Percentiles rank a stretch among this genome's conserved stretches.
These are phyloP conservation scores for Dioctria linearis DNA, from an alignment of 2,888 invertebrate genomes.

Conservation along the genomic window DNA sequence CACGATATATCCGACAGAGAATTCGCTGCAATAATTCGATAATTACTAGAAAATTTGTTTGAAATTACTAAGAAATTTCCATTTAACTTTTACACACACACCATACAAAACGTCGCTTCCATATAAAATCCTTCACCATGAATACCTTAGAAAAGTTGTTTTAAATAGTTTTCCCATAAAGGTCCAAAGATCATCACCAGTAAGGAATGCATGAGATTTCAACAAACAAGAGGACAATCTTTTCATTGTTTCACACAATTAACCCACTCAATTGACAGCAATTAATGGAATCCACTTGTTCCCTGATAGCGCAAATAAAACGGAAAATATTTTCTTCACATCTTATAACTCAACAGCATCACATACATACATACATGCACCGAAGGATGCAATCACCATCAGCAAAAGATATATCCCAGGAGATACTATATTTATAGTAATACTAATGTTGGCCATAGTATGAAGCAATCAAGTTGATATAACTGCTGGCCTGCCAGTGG, in stretches of 20 bases:
- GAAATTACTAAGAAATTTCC: too few species aligned
- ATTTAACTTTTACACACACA: too few species aligned
- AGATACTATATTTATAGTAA: neutral
- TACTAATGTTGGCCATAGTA: neutral
- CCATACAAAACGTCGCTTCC: too few species aligned
- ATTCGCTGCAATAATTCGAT: too few species aligned
- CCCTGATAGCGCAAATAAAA: constrained; percentile 9
- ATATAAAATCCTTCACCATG: too few species aligned
- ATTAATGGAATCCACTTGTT: constrained; percentile 60
- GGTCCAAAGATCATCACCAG: constrained; percentile 45
- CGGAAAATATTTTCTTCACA: constrained; percentile 41
- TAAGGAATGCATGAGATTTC: constrained; percentile 53
- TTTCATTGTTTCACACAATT: constrained; percentile 61
- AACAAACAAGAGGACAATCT: constrained; percentile 52
- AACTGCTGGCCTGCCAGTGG: constrained; percentile 1
- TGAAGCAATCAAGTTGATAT: constrained; percentile 21
- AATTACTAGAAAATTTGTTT: too few species aligned
- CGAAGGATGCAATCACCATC: constrained; percentile 10
- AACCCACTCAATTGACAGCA: constrained; percentile 63
- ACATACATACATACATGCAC: neutral
- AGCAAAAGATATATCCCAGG: neutral
- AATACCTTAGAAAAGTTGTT: too few species aligned
- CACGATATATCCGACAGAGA: too few species aligned
- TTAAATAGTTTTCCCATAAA: constrained; percentile 6
- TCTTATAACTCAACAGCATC: neutral